Conservation (phyloP, 2,113 vertebrate species). For the Centropus bengalensis region DNA sequence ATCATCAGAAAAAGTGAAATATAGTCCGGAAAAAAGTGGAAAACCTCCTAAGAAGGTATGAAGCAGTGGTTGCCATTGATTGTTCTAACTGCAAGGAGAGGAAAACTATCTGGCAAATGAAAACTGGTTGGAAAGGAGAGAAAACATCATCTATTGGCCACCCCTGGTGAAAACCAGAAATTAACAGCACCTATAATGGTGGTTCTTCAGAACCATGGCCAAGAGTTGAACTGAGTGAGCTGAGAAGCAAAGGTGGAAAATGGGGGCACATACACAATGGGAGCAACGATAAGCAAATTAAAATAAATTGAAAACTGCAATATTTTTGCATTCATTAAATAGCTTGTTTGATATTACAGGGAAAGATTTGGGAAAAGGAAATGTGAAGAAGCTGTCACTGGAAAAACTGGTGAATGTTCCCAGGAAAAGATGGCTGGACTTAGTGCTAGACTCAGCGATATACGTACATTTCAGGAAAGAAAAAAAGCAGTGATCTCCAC, state of each 20-base stretch:
- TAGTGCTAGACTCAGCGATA: not conserved
- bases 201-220: fast-evolving
- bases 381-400: not conserved
- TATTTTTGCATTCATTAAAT: not conserved
- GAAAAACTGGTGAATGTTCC: not conserved
- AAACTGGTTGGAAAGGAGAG: not conserved
- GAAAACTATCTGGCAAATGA: not conserved
- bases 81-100: not conserved
- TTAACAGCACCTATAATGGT: not conserved
- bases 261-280: not conserved
- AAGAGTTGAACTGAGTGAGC: not conserved
- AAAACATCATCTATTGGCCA: not conserved
- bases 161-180: not conserved
- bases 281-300: not conserved
- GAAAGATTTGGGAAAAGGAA: not conserved
- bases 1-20: not conserved
- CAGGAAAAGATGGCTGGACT: not conserved
- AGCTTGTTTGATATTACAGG: conserved; percentile 1
- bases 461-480: not conserved
- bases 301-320: not conserved
- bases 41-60: not conserved
- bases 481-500: not conserved
- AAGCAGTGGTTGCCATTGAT: not conserved
- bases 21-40: not conserved
- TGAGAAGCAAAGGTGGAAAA: not conserved